Evolutionary conservation across 2,888 invertebrate genomes (phyloP).

Genomic region (Invenusta paracnida): DNA sequence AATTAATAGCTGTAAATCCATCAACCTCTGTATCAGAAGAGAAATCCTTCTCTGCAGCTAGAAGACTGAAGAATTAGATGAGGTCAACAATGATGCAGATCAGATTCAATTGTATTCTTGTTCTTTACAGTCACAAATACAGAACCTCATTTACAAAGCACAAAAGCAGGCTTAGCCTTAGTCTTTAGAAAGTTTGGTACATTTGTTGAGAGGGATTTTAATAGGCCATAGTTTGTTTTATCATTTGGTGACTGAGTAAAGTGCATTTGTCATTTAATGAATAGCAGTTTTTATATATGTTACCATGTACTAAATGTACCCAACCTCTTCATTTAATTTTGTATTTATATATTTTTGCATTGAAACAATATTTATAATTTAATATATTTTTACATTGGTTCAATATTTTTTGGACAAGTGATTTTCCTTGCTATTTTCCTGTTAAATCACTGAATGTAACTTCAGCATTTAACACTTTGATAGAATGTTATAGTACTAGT

Average conservation of each 20-base stretch:
- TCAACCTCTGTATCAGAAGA: background rate
- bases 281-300: background rate
- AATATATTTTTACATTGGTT: background rate
- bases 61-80: conserved; percentile 20
- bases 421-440: background rate
- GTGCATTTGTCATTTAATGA: background rate
- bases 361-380: too few species aligned
- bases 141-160: background rate
- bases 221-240: background rate
- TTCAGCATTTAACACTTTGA: too few species aligned
- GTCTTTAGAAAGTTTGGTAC: background rate
- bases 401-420: background rate
- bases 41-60: background rate
- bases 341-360: background rate
- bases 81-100: background rate
- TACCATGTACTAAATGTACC: background rate
- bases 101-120: background rate
- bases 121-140: background rate
- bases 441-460: background rate
- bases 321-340: background rate
- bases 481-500: too few species aligned
- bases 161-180: background rate
- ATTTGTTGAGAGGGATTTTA: background rate
- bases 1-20: background rate
- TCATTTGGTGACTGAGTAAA: background rate